Evolutionary conservation across 2,888 invertebrate genomes (phyloP).

Genomic region (Lingula anatina): DNA sequence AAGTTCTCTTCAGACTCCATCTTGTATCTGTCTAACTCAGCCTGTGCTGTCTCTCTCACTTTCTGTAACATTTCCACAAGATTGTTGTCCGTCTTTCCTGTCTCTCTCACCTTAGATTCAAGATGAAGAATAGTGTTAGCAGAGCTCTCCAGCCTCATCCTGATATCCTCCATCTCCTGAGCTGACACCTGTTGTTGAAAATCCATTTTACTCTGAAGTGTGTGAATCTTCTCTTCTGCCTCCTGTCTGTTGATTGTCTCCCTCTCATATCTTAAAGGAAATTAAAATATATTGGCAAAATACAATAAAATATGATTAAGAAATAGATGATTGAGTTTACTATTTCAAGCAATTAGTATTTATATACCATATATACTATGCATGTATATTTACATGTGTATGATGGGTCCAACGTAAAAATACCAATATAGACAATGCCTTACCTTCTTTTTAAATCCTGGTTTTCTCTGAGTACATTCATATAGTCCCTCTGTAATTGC

Average conservation of each 20-base stretch:
- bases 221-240: conserved; percentile 30
- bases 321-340: too few relatives aligned
- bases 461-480: conserved; percentile 31
- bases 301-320: too few relatives aligned
- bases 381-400: not conserved
- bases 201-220: conserved; percentile 28
- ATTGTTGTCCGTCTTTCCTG: conserved; percentile 21
- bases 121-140: conserved; percentile 26
- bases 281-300: not conserved
- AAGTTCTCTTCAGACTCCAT: conserved; percentile 31
- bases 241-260: conserved; percentile 30
- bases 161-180: conserved; percentile 16
- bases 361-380: conserved; percentile 4
- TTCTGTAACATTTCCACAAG: conserved; percentile 28
- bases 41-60: conserved; percentile 30
- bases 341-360: too few relatives aligned
- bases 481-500: conserved; percentile 24
- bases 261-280: conserved; percentile 27
- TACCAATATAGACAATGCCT: not conserved
- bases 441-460: conserved; percentile 37
- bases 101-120: conserved; percentile 26
- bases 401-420: not conserved
- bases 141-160: conserved; percentile 21
- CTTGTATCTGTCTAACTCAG: conserved; percentile 27
- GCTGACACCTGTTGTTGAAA: conserved; percentile 30